phyloP scores from a whole-genome alignment of 2,113 vertebrate species.

The Rhinopomastus cyanomelas region DNA sequence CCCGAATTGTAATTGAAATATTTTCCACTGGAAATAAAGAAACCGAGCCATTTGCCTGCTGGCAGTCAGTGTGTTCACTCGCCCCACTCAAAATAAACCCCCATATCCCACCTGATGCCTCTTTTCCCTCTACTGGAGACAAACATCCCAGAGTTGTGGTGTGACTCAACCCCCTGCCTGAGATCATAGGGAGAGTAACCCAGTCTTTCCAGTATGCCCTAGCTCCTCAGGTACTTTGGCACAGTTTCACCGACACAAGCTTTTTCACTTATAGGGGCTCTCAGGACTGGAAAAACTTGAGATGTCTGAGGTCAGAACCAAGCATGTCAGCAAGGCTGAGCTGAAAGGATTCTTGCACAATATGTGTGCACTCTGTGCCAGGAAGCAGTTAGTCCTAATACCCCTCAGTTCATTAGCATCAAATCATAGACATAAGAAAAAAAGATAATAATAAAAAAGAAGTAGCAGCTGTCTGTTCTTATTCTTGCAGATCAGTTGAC shows the following conservation, averaged over 20 bases:
- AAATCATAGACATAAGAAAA: neutral
- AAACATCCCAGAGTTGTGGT: neutral
- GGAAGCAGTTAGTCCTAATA: slow-evolving; percentile 33
- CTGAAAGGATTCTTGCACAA: slow-evolving; percentile 55
- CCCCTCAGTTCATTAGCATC: slow-evolving; percentile 32
- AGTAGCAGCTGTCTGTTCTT: neutral
- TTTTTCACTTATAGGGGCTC: slow-evolving; percentile 15
- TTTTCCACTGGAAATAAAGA: slow-evolving; percentile 52
- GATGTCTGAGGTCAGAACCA: slow-evolving; percentile 37
- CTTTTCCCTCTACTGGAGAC: neutral
- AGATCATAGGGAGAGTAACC: slow-evolving; percentile 10
- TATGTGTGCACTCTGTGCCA: slow-evolving; percentile 9
- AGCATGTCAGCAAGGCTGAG: slow-evolving; percentile 48
- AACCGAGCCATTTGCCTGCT: slow-evolving; percentile 44
- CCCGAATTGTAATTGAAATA: neutral
- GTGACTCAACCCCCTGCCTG: neutral
- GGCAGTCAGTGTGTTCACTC: slow-evolving; percentile 1
- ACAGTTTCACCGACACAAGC: neutral
- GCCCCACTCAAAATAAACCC: neutral
- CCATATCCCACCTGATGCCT: slow-evolving; percentile 36
- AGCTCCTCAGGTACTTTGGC: slow-evolving; percentile 52
- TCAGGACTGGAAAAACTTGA: slow-evolving; percentile 58
- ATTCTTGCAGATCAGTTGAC: neutral
- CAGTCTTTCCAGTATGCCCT: slow-evolving; percentile 30
- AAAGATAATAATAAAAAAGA: neutral